phyloP scores from a whole-genome alignment of 2,113 vertebrate genomes.

The Romanogobio albipinnatus region DNA sequence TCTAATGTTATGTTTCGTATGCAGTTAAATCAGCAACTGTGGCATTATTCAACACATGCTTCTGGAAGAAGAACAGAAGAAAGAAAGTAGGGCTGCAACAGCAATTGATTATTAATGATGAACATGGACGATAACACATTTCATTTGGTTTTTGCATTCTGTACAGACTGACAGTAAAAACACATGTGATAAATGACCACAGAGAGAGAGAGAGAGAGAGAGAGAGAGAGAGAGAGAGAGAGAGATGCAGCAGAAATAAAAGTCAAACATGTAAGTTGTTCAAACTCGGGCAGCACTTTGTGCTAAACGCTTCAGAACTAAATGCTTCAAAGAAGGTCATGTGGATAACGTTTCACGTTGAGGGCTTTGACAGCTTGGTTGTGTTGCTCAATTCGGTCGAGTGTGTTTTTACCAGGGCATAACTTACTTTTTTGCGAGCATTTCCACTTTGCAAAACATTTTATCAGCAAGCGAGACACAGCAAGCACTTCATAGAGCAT shows the following conservation, averaged over 20 bases:
- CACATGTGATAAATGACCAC: background rate
- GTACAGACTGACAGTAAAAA: background rate
- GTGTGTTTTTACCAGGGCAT: background rate
- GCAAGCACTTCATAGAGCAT: background rate
- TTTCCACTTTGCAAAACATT: background rate
- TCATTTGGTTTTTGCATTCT: background rate
- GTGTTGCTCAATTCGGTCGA: background rate
- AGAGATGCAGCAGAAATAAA: background rate
- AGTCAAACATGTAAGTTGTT: background rate
- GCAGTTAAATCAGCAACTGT: conserved; percentile 4
- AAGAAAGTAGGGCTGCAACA: background rate
- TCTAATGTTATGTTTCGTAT: background rate
- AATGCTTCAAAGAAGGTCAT: conserved; percentile 15
- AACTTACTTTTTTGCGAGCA: background rate
- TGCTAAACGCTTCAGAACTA: background rate
- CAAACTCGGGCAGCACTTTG: background rate
- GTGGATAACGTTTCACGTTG: background rate
- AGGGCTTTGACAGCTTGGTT: conserved; percentile 1
- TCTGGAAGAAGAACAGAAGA: background rate
- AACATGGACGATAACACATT: background rate
- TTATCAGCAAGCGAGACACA: background rate
- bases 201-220: no score
- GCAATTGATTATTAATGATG: background rate
- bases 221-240: background rate
- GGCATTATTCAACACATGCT: conserved; percentile 5